Evolutionary conservation across 2,797 vertebrate species (phyloP), one percentile per base, ranked within the genome.

Genomic region (Leptoclinus maculatus): DNA sequence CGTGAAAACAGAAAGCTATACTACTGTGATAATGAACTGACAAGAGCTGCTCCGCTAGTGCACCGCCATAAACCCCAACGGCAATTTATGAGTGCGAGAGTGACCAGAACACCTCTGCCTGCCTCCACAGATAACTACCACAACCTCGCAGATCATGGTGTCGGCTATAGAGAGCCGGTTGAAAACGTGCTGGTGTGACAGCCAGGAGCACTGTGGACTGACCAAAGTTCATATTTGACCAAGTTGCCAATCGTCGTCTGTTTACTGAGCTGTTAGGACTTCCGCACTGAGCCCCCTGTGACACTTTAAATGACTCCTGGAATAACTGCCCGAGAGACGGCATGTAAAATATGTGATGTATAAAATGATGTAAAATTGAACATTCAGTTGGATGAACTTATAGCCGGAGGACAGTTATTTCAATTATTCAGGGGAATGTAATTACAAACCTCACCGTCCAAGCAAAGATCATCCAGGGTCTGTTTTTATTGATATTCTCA

Each of bases 371-470:
- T 83, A 85, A 93, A 90, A 93, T 90, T 92, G 90, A 93, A 86
- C 91, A 89, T 87, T 86, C 71, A 62, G 87, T 83, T 83, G 84
- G 91, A 93, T 90, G 66, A 89, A 90, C 91, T 88, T 87, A 86
- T 71, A 88, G 90, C 92, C 76, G 2, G 69, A 91, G 92, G 91
- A 93, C 85, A 90, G 85, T 17, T 81, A 87, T 91, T 91, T 93
- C 88, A 93, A 94, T 94, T 93, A 95, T 95, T 94, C 92, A 95
- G 84, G 67, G 82, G 84, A 82, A 89, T 92, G 91, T 94, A 92
- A 94, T 95, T 94, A 91, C 88, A 86, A 79, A 86, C 84, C 82
- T 79, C 82, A 57, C 84, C 88, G 87, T 85, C 75, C 83, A 73
- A 93, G 93, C 92, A 91, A 93, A 93, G 90, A 91, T 92, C 89